These are phyloP conservation scores for Strix uralensis DNA, from an alignment of 2,113 vertebrate species.

Conservation along the genomic window DNA sequence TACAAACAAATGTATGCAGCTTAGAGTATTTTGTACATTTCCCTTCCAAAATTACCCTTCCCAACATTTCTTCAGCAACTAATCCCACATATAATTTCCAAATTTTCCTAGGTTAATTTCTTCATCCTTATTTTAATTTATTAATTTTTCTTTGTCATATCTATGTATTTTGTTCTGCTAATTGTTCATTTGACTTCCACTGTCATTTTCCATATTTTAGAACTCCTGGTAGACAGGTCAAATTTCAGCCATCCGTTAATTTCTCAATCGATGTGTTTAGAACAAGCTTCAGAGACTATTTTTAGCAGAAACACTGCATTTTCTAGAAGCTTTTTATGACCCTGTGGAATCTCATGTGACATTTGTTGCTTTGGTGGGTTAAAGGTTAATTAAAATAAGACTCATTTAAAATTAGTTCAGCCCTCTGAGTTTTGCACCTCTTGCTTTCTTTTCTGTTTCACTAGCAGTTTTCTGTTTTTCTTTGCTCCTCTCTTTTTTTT, in stretches of 20 bases:
- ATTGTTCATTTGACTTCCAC: not conserved
- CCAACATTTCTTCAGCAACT: conserved; percentile 39
- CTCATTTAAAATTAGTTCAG: conserved; percentile 18
- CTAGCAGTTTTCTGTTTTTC: conserved; percentile 49
- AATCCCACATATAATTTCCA: conserved; percentile 42
- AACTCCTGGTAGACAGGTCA: conserved; percentile 35
- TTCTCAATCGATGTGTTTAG: not conserved
- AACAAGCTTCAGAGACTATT: not conserved
- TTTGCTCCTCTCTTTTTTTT: conserved; percentile 8
- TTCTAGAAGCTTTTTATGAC: conserved; percentile 19
- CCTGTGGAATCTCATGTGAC: conserved; percentile 12
- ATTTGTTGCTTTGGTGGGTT: conserved; percentile 56
- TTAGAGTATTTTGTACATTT: conserved; percentile 48
- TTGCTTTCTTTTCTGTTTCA: conserved; percentile 50
- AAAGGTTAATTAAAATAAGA: conserved; percentile 52
- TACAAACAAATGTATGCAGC: conserved; percentile 65
- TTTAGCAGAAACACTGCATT: conserved; percentile 16
- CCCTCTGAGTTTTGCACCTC: conserved; percentile 49
- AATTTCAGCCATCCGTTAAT: conserved; percentile 16
- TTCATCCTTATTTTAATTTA: not conserved
- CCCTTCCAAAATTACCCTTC: conserved; percentile 36
- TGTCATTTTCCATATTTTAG: not conserved
- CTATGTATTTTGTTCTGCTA: not conserved
- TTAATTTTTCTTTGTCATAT: not conserved
- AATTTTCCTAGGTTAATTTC: conserved; percentile 41